phyloP scores from a whole-genome alignment of 2,888 invertebrate genomes.

The Furcula furcula region DNA sequence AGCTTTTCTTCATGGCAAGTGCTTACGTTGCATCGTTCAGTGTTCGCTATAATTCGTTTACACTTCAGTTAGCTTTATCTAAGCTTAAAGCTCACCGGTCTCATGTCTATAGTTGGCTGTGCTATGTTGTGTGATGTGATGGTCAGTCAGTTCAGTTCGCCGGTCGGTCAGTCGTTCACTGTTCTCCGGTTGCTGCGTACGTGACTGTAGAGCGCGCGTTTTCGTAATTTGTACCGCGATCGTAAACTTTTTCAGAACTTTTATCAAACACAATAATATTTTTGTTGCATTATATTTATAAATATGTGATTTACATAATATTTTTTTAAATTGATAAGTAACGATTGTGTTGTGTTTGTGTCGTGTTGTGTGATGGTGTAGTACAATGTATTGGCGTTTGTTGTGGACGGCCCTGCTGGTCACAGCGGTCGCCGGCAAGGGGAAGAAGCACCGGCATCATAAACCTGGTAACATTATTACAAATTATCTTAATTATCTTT shows the following conservation, averaged over 20 bases:
- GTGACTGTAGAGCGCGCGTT: neutral
- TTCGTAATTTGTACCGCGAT: constrained; percentile 1
- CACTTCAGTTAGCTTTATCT: too few relatives aligned
- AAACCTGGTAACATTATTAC: constrained; percentile 59
- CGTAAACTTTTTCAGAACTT: constrained; percentile 1
- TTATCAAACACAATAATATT: neutral
- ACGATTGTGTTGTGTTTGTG: constrained; percentile 15
- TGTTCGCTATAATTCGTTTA: too few relatives aligned
- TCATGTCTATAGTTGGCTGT: too few relatives aligned
- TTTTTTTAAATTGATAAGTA: neutral
- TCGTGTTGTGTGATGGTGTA: constrained; percentile 46
- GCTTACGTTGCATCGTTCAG: too few relatives aligned
- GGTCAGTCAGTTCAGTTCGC: too few relatives aligned
- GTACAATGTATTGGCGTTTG: constrained; percentile 58
- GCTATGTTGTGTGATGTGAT: too few relatives aligned
- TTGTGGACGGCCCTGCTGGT: constrained; percentile 48
- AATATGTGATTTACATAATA: neutral
- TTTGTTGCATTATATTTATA: neutral
- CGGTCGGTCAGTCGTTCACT: neutral
- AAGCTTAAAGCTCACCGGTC: too few relatives aligned
- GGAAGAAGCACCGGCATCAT: constrained; percentile 64
- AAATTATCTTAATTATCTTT: too few relatives aligned
- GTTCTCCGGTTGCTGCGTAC: neutral
- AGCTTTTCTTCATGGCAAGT: too few relatives aligned
- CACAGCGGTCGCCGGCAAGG: constrained; percentile 54